Conservation (phyloP, 2,888 invertebrate genomes). For the Sceliomorpha sp. region DNA sequence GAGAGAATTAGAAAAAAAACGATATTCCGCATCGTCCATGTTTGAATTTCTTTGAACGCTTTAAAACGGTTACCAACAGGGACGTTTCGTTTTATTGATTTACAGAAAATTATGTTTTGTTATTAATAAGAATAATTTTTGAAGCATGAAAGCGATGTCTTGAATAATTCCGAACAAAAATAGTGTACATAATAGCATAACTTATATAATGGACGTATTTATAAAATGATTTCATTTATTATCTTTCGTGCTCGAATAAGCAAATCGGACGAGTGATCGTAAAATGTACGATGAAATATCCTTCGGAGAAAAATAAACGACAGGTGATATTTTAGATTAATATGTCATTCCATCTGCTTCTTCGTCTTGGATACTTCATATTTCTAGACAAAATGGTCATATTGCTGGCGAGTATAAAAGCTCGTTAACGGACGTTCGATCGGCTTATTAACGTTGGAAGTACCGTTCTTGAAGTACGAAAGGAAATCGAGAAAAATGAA, state of each 20-base stretch:
- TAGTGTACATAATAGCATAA: constrained; percentile 2
- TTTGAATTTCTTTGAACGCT: neutral
- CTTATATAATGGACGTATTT: too few species aligned
- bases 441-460: constrained; percentile 51
- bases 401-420: constrained; percentile 38
- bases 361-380: constrained; percentile 37
- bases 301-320: constrained; percentile 17
- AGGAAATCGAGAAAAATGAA: constrained; percentile 33
- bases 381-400: constrained; percentile 36
- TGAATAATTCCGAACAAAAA: too few species aligned
- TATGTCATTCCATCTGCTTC: constrained; percentile 38
- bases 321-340: constrained; percentile 40
- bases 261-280: constrained; percentile 25
- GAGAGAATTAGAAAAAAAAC: neutral
- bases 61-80: too few species aligned
- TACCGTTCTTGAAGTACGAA: constrained; percentile 22
- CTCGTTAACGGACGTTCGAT: constrained; percentile 50
- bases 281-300: constrained; percentile 17
- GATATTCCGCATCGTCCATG: too few species aligned
- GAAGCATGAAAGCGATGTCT: neutral
- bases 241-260: constrained; percentile 33
- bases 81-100: too few species aligned
- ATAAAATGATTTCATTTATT: constrained; percentile 9
- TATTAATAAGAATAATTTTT: constrained; percentile 1
- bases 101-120: too few species aligned